phyloP scores from a whole-genome alignment of 2,888 invertebrate species.

The Eugnorisma glareosa region DNA sequence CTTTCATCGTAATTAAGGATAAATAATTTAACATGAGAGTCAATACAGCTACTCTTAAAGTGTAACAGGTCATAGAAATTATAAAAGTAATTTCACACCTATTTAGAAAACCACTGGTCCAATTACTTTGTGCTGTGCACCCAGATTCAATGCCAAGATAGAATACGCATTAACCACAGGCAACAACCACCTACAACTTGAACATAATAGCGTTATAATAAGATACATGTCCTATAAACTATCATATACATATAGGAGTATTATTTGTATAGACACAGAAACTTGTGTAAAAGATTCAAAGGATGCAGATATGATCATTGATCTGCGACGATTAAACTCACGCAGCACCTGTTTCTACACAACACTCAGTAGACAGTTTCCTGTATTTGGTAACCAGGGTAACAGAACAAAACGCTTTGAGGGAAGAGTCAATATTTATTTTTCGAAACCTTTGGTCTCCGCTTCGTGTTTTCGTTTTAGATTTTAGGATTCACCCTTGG shows the following conservation, averaged over 20 bases:
- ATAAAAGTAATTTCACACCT: neutral
- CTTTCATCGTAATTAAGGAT: conserved; percentile 5
- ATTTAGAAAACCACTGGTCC: neutral
- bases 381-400: conserved; percentile 48
- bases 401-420: conserved; percentile 51
- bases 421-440: conserved; percentile 53
- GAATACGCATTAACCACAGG: neutral
- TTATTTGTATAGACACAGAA: neutral
- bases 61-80: neutral
- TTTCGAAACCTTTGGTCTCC: conserved; percentile 39
- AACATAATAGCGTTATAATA: conserved; percentile 1
- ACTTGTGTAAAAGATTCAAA: conserved; percentile 1
- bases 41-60: too few species aligned
- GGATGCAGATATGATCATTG: conserved; percentile 50
- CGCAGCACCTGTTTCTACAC: conserved; percentile 49
- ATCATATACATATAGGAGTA: neutral
- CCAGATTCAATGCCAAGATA: neutral
- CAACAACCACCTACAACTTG: neutral
- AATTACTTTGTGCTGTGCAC: neutral
- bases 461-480: conserved; percentile 42
- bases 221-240: neutral
- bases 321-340: conserved; percentile 56
- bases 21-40: too few species aligned
- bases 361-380: conserved; percentile 24
- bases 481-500: conserved; percentile 32